Conservation (phyloP, 2,113 vertebrate genomes). For the Cnemophilus loriae region DNA sequence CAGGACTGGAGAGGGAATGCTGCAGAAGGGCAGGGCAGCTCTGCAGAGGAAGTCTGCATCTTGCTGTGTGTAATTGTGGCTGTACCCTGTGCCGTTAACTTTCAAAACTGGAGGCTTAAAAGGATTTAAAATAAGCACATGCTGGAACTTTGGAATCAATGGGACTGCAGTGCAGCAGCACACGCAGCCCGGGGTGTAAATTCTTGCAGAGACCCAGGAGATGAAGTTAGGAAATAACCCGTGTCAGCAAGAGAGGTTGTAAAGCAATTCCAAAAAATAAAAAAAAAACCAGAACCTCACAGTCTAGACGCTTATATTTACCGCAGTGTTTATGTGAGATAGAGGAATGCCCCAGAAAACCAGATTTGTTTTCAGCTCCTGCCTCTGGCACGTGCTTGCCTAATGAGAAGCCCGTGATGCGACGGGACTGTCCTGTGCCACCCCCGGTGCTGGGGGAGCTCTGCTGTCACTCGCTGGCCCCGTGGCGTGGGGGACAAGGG, state of each 20-base stretch:
- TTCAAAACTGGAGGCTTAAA: conserved; percentile 28
- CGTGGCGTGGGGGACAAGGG: background rate
- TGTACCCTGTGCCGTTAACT: conserved; percentile 37
- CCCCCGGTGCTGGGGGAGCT: background rate
- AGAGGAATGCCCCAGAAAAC: conserved; percentile 50
- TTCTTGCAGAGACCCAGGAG: background rate
- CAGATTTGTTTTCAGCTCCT: background rate
- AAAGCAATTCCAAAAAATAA: background rate
- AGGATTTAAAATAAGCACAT: background rate
- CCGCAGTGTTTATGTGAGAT: background rate
- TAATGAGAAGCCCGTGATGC: background rate
- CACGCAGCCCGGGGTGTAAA: background rate
- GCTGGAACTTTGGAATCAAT: background rate
- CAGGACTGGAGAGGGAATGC: background rate
- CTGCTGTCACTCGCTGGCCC: background rate
- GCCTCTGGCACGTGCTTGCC: background rate
- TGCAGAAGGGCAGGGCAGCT: background rate
- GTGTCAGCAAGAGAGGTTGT: background rate
- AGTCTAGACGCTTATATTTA: conserved; percentile 24
- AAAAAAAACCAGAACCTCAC: background rate
- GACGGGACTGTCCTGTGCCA: background rate
- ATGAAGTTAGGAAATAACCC: conserved; percentile 5
- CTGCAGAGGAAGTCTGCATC: background rate
- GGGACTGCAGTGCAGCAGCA: background rate
- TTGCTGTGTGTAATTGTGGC: background rate